Base-by-base conservation (phyloP, 2,888 invertebrate species). In the Parascotia fuliginaria region DNA sequence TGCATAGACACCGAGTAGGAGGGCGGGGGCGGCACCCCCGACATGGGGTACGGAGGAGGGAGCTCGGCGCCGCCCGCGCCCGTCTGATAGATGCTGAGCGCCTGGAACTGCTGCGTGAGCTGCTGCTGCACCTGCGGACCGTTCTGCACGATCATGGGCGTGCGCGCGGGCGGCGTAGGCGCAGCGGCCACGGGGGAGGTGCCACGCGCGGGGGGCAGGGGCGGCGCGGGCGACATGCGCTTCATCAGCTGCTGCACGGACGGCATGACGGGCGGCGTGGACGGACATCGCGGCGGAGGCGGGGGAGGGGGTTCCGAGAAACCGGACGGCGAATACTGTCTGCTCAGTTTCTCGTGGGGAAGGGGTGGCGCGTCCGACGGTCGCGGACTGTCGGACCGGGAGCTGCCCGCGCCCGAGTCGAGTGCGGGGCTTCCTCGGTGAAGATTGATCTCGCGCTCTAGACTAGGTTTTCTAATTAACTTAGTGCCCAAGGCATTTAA, bases 371-470 rank as follows among this genome's bases (percentile, higher is more conserved):
- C 85, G 62, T 95, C 95, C 9, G 94, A 86, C 63, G 95, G 93
- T 61, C 97, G 95, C 11, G 97, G 97, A 81, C 97, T 97, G 79
- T 98, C 98, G 4, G 98, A 98, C 44, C 97, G 93, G 34, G 97
- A 97, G 77, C 97, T 97, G 39, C 97, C 97, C 9, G 97, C 97
- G 12, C 97, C 97, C 44, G 96, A 97, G 79, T 97, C 97, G 53
- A 97, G 89, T 13, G 97, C 97, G 6, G 98, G 97, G 80, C 97
- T 97, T 41, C 96, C 96, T 55, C 97, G 94, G 66, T 96, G 95
- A 13, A 95, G 86, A 61, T 94, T 95, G 50, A 96, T 88, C 81
- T 97, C 97, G 39, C 97, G 94, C 87, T 98, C 98, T 62, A 98
- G 94, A 85, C 97, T 97, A 29, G 97, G 97, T 81, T 97, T 97